Base-by-base conservation (phyloP, 23 tunicate genomes). In the Styela clava region DNA sequence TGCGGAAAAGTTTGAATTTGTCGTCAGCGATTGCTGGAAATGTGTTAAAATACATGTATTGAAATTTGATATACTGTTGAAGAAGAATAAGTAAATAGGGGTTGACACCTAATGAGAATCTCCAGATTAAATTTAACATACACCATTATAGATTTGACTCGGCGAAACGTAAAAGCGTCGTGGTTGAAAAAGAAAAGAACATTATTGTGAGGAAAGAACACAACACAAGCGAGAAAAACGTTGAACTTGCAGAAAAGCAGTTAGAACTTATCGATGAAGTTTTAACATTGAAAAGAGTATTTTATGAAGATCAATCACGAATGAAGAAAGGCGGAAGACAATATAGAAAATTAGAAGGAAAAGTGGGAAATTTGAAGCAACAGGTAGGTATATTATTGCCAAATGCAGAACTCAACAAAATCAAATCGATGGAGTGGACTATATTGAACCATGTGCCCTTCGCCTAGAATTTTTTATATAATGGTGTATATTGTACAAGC, bases 241-340 rank as follows among this genome's bases (percentile, higher is more conserved):
- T 86, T 2, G 88, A 91, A 79, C 56, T 91, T 28, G 74, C 97
- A 22, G 28, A 74, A 16, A 71, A 91, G 31, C 91, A 91, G 71
- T 68, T 91, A 19, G 85, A 83, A 52, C 74, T 91, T 62, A 87
- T 91, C 68, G 85, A 83, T 82, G 97, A 91, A 84, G 86, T 86
- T 26, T 78, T 91, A 35, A 88, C 84, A 63, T 51, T 91, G 33
- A 91, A 91, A 72, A 63, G 79, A 71, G 83, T 61, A 37, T 91
- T 91, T 52, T 91, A 78, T 52, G 61, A 73, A 69, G 91, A 91
- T 71, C 91, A 87, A 74, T 35, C 65, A 3, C 81, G 88, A 63
- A 79, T 87, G 24, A 74, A 67, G 21, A 72, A 64, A 61, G 97
- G 91, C 21, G 88, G 81, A 32, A 86, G 74, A 83, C 68, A 82